These are phyloP conservation scores for Ernsta delagoae DNA, from an alignment of 2,888 invertebrate species.

Conservation along the genomic window DNA sequence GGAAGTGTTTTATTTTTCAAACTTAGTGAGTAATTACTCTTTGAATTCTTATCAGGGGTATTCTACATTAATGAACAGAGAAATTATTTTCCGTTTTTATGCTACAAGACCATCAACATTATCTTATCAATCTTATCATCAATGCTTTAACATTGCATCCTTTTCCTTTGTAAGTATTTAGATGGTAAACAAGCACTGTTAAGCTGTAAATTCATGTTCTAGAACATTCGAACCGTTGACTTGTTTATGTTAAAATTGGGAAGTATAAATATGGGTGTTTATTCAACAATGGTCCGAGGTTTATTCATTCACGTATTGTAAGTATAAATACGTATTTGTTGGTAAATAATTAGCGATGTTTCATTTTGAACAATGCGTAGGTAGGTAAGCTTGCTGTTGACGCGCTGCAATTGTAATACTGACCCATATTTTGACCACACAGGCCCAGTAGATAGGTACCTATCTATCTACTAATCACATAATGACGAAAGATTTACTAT, in stretches of 20 bases:
- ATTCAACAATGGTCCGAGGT: conserved; percentile 47
- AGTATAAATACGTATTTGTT: conserved; percentile 58
- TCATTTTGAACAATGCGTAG: conserved; percentile 65
- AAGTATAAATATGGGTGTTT: conserved; percentile 53
- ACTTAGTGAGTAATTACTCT: neutral
- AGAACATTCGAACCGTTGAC: conserved; percentile 27
- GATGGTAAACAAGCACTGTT: neutral
- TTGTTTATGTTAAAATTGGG: conserved; percentile 42
- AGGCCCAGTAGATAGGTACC: conserved; percentile 14
- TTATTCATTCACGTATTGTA: conserved; percentile 47
- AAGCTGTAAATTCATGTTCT: neutral
- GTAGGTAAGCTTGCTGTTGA: conserved; percentile 13
- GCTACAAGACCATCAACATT: neutral
- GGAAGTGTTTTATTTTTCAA: conserved; percentile 7
- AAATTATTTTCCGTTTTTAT: neutral
- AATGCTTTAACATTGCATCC: too few relatives aligned
- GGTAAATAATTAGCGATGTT: conserved; percentile 66
- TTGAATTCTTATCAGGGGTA: neutral
- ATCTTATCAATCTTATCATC: too few relatives aligned
- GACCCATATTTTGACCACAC: conserved; percentile 40
- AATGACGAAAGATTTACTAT: conserved; percentile 22
- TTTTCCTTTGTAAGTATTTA: neutral
- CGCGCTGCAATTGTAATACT: conserved; percentile 34
- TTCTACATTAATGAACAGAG: neutral
- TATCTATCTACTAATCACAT: conserved; percentile 9